A percentile compares a stretch with the other conserved stretches of the same genome.
Conservation (phyloP, 2,797 vertebrate genomes). For the Cyprinodon diabolis region DNA sequence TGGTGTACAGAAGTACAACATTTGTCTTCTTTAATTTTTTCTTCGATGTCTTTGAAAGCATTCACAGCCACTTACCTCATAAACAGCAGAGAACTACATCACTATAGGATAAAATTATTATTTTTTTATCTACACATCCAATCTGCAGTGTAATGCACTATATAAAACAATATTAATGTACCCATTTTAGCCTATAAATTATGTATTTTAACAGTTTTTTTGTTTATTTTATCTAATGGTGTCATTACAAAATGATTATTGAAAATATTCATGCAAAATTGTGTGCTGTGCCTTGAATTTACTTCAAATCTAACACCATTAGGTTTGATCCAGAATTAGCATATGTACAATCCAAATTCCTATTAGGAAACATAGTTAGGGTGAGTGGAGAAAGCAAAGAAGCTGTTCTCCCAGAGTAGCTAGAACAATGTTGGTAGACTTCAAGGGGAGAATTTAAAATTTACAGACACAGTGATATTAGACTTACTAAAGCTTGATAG, state of each 20-base stretch:
- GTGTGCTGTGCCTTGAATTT: background rate
- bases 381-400: background rate
- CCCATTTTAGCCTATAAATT: background rate
- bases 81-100: too few relatives aligned
- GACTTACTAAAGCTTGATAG: background rate
- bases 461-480: background rate
- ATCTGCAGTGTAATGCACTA: too few relatives aligned
- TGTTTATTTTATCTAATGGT: background rate
- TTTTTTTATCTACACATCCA: too few relatives aligned
- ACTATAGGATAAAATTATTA: too few relatives aligned
- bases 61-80: too few relatives aligned
- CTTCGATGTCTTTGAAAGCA: too few relatives aligned
- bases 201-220: background rate
- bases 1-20: too few relatives aligned
- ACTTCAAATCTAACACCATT: background rate
- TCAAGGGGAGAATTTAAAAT: background rate
- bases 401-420: background rate
- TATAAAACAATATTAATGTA: background rate
- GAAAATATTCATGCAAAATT: background rate
- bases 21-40: too few relatives aligned
- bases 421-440: background rate
- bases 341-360: background rate
- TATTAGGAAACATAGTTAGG: too few relatives aligned
- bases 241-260: background rate
- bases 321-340: background rate